These are phyloP conservation scores for Tyrannus savana DNA, from an alignment of 2,113 vertebrate genomes.

Conservation along the genomic window DNA sequence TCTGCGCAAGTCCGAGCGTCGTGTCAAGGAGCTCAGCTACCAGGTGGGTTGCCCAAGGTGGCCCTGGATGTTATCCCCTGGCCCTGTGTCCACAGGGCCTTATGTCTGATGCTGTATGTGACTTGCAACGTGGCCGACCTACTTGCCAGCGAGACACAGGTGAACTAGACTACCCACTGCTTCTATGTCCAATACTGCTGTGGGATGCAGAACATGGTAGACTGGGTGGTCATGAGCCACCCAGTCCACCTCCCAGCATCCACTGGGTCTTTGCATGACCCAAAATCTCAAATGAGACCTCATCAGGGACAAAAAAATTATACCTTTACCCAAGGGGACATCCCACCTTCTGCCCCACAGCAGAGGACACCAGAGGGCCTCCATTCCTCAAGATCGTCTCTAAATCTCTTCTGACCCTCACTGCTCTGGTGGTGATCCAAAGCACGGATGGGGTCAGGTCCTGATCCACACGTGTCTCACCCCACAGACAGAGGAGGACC, in stretches of 20 bases:
- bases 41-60: slow-evolving; percentile 35
- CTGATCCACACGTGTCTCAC: background rate
- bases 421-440: background rate
- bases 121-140: background rate
- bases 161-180: background rate
- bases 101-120: background rate
- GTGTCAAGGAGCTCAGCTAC: slow-evolving; percentile 87
- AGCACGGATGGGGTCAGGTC: background rate
- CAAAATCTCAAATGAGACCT: background rate
- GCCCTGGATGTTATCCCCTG: background rate
- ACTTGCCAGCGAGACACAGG: accelerated
- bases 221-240: background rate
- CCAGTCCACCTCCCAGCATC: background rate
- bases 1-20: slow-evolving; percentile 89
- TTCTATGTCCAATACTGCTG: background rate
- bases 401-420: background rate
- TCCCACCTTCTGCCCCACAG: background rate
- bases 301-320: background rate
- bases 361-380: background rate
- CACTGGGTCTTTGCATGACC: background rate
- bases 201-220: background rate
- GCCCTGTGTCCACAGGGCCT: background rate
- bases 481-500: background rate
- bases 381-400: background rate
- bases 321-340: background rate